Conservation (phyloP, 30 jellyfish, hydroid and myxozoan genomes). For the Turritopsis dohrnii region DNA sequence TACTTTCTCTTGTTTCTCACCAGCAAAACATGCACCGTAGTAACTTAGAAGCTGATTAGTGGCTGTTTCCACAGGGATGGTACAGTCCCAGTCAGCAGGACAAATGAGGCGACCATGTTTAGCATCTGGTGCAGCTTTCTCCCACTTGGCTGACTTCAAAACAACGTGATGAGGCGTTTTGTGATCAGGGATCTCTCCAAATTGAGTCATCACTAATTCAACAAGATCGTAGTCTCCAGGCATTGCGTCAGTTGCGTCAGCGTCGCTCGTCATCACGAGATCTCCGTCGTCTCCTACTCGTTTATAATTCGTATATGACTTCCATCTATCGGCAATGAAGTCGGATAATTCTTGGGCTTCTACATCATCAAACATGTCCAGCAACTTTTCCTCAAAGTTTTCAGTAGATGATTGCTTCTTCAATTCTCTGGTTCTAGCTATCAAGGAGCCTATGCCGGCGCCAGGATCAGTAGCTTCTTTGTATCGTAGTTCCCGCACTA, state of each 20-base stretch:
- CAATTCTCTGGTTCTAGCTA: neutral
- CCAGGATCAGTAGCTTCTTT: neutral
- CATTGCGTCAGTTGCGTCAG: neutral
- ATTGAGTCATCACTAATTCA: neutral
- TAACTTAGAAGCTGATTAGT: constrained; percentile 5
- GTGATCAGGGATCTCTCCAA: neutral
- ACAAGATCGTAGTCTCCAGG: constrained; percentile 16
- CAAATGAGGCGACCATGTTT: neutral
- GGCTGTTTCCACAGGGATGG: neutral
- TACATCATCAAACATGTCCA: constrained; percentile 2
- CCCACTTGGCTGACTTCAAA: neutral
- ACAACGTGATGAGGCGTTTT: constrained; percentile 4
- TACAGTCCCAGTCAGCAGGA: constrained; percentile 5
- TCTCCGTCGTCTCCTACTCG: neutral
- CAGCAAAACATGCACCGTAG: constrained; percentile 9
- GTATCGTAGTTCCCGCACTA: neutral
- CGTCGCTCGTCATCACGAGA: neutral
- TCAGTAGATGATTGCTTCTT: neutral
- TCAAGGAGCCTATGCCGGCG: neutral
- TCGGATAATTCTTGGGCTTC: constrained; percentile 6
- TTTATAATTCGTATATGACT: neutral
- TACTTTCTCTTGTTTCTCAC: neutral
- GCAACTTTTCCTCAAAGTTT: neutral
- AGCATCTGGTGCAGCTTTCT: neutral
- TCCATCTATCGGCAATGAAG: constrained; percentile 5